These are phyloP conservation scores for Salvelinus sp. DNA, from an alignment of 2,113 vertebrate species.

Conservation along the genomic window DNA sequence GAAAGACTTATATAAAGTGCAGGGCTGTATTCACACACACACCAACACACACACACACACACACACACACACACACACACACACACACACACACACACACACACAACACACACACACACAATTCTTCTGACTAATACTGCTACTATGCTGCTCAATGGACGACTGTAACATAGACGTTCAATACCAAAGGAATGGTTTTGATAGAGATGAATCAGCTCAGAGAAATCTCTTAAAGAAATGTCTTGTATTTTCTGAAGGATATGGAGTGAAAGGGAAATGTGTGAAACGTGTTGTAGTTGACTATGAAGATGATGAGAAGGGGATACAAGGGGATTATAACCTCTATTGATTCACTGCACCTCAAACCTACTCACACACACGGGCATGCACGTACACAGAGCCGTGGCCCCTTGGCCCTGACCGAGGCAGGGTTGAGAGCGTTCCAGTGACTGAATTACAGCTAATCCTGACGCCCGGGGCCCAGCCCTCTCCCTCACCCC, in stretches of 20 bases:
- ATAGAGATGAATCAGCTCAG: too few relatives aligned
- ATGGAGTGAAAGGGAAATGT: not conserved
- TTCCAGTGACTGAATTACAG: slow-evolving; percentile 34
- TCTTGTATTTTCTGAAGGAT: too few relatives aligned
- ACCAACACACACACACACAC: too few relatives aligned
- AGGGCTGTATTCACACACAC: too few relatives aligned
- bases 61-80: too few relatives aligned
- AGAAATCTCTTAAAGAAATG: too few relatives aligned
- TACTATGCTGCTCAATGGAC: too few relatives aligned
- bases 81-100: too few relatives aligned
- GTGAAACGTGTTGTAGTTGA: not conserved
- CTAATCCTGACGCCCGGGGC: slow-evolving; percentile 22
- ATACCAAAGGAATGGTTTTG: too few relatives aligned
- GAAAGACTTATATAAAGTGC: not conserved
- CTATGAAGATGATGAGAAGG: slow-evolving; percentile 1
- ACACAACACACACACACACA: too few relatives aligned
- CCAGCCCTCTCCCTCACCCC: slow-evolving; percentile 46
- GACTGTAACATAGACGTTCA: too few relatives aligned
- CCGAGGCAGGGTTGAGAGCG: slow-evolving; percentile 7
- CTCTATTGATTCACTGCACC: slow-evolving; percentile 9
- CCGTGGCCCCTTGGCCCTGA: slow-evolving; percentile 20
- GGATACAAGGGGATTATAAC: slow-evolving; percentile 4
- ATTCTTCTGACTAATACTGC: too few relatives aligned
- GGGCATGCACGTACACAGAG: slow-evolving; percentile 1
- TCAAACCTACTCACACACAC: not conserved